Conservation (phyloP, 2,888 invertebrate genomes). For the Endomychus coccineus region DNA sequence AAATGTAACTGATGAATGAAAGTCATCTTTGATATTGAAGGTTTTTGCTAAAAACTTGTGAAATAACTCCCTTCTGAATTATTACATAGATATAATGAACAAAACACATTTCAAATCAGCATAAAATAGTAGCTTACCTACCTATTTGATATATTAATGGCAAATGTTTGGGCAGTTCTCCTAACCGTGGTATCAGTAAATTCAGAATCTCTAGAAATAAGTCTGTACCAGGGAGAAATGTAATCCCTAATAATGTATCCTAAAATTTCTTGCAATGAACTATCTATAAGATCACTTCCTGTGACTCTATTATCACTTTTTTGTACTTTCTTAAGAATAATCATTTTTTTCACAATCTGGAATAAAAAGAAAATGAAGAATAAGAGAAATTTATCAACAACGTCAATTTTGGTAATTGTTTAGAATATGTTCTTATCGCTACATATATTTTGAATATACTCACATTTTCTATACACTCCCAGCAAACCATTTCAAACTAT, state of each 20-base stretch:
- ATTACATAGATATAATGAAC: neutral
- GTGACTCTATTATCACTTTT: constrained; percentile 61
- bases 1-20: no score
- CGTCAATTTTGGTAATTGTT: no score
- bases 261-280: constrained; percentile 77
- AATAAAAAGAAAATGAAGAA: no score
- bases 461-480: no score
- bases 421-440: no score
- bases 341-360: no score
- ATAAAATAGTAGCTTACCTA: constrained; percentile 33
- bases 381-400: no score
- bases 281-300: constrained; percentile 79
- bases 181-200: constrained; percentile 61
- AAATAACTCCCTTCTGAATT: no score
- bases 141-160: constrained; percentile 66
- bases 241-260: constrained; percentile 75
- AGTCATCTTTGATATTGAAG: no score
- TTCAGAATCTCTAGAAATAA: constrained; percentile 64
- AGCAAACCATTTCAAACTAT: no score
- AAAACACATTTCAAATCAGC: neutral
- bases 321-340: constrained; percentile 34
- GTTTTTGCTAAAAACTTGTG: no score
- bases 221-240: constrained; percentile 66
- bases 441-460: no score
- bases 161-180: constrained; percentile 61